Base-by-base conservation (phyloP, 2,797 vertebrate species). In the Sebastes hubbsi region DNA sequence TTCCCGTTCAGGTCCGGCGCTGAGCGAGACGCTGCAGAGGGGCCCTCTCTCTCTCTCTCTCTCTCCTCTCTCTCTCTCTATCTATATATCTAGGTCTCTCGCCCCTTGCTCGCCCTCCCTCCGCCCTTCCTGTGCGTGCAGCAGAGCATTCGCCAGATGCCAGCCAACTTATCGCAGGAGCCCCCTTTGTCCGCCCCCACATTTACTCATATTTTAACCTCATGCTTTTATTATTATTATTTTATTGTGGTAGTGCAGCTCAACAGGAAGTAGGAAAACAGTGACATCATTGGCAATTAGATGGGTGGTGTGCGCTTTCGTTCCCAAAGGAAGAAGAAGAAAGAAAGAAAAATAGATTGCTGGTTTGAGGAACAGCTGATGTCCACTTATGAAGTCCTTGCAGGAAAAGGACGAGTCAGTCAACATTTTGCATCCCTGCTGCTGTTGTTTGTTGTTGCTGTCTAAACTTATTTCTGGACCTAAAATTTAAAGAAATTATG, bases 111-210 rank as follows among this genome's bases (percentile, higher is more conserved):
- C 55, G 3, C 67, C 58, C 77, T 49, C 71, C 72, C 86, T 75
- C 82, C 80, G 32, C 75, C 72, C 79, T 73, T 84, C 59, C 83
- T 86, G 58, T 81, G 54, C 5, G 65, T 83, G 71, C 88, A 85
- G 84, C 70, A 83, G 62, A 86, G 72, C 75, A 71, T 82, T 87
- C 69, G 29, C 65, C 72, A 68, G 75, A 81, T 72, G 71, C 83
- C 76, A 68, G 84, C 62, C 66, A 80, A 78, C 75, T 61, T 60
- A 14, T 36, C 58, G 62, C 76, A 8, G 58, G 20, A 83, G 62
- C 29, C 69, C 81, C 72, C 84, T 84, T 86, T 83, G 81, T 83
- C 74, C 82, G 58, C 2, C 11, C 22, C 7, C 18, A 16, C 67
- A 24, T 24, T 49, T 56, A 59, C 1, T 16, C 8, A 29, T 29